Evolutionary conservation across 2,797 vertebrate species (phyloP), one percentile per base, ranked within the genome.

Genomic region (Karalla daura): DNA sequence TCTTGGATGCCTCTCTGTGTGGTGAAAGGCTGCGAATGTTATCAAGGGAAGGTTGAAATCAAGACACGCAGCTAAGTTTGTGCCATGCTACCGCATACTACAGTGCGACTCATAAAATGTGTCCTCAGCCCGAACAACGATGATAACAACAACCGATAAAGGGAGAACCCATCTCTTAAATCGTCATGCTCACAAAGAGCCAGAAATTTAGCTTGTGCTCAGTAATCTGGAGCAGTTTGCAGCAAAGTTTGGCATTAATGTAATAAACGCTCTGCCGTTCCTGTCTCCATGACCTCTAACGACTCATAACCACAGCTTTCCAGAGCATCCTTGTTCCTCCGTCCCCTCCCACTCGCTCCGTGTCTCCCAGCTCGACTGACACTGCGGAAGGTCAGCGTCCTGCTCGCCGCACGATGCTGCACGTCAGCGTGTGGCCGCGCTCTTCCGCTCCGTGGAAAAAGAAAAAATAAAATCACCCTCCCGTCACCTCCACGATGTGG

Each of bases 321-420:
- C n/a, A 63, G 40, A 58, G 21, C 35, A 18, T 53, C 59, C 63
- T 54, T 50, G 37, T 56, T 45, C 44, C 0, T 63, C 20, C 25
- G 10, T 68, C 61, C 46, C n/a, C 58, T 75, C 58, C 27, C 46
- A 15, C 56, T 46, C 23, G 18, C 49, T 67, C 56, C 7, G 0
- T 68, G 58, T 81, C 80, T 80, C 56, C 46, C 63, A 70, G 70
- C 39, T 76, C 74, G 60, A 86, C 63, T 81, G 71, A 80, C 74
- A 78, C 28, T 18, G 59, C 12, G 45, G 49, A 77, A 80, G 81
- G 70, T 85, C 76, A 77, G 56, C 58, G 33, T 45, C 70, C 59
- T 63, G 73, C 59, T 74, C 61, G 10, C 40, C 51, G 43, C 60
- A 63, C 53, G 41, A 70, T 67, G 53, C 56, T 52, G 32, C 46